Percentiles rank a stretch among this genome's conserved stretches.
Conservation (phyloP, 2,113 vertebrate genomes). For the Eolophus roseicapilla region DNA sequence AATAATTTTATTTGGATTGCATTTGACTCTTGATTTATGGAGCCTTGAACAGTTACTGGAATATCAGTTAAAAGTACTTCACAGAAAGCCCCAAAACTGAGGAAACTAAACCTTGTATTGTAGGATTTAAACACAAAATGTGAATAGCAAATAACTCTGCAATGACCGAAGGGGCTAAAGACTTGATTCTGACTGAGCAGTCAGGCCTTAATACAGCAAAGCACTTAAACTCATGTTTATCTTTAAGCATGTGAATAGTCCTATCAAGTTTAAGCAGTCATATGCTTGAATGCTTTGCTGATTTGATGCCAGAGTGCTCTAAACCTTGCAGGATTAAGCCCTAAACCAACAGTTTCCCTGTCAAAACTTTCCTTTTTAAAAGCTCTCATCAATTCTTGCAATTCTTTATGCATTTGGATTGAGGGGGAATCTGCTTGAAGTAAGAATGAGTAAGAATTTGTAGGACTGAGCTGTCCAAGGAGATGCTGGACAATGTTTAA, state of each 20-base stretch:
- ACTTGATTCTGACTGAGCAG: not conserved
- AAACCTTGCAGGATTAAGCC: not conserved
- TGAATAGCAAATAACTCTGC: not conserved
- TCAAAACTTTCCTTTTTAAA: not conserved
- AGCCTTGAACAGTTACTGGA: not conserved
- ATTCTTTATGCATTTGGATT: not conserved
- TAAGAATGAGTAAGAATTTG: not conserved
- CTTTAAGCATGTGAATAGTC: not conserved
- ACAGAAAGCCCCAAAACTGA: not conserved
- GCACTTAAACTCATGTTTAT: not conserved
- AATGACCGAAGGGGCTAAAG: not conserved
- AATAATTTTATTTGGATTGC: not conserved
- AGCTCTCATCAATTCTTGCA: not conserved
- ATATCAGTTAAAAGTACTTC: not conserved
- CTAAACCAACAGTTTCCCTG: not conserved
- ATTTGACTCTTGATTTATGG: not conserved
- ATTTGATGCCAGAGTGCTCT: not conserved
- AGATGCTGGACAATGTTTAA: not conserved
- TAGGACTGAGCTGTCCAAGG: not conserved
- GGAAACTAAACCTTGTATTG: not conserved
- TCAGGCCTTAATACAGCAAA: not conserved
- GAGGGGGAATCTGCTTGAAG: not conserved
- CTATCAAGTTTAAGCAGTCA: not conserved
- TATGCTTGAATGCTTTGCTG: not conserved
- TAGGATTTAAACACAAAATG: not conserved